Conservation (phyloP, 2,113 vertebrate species). For the Caloenas nicobarica region DNA sequence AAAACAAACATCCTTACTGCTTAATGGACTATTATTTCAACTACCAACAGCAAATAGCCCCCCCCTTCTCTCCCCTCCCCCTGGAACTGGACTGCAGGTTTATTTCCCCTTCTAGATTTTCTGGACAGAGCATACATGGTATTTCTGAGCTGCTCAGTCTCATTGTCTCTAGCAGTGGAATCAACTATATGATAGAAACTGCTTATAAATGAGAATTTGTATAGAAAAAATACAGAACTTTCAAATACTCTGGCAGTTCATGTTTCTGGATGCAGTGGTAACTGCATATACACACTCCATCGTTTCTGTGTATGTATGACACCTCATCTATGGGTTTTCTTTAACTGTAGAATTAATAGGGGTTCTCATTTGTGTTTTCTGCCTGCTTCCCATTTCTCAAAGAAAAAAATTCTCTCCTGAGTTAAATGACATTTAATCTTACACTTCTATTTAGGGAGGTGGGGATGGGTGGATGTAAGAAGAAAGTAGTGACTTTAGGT, state of each 20-base stretch:
- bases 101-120: neutral
- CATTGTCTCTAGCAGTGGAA: neutral
- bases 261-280: neutral
- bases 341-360: neutral
- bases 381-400: neutral
- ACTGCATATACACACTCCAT: rapidly evolving
- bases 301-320: neutral
- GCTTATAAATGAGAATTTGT: neutral
- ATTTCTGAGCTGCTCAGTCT: neutral
- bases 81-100: neutral
- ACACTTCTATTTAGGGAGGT: neutral
- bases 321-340: neutral
- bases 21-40: neutral
- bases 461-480: neutral
- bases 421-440: neutral
- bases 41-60: neutral
- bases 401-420: neutral
- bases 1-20: neutral
- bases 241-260: neutral
- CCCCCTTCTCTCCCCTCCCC: rapidly evolving
- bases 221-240: neutral
- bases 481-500: neutral
- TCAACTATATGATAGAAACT: neutral
- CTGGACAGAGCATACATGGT: neutral
- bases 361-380: neutral